phyloP scores from a whole-genome alignment of 2,113 vertebrate genomes.

The Speoplatyrhinus poulsoni region DNA sequence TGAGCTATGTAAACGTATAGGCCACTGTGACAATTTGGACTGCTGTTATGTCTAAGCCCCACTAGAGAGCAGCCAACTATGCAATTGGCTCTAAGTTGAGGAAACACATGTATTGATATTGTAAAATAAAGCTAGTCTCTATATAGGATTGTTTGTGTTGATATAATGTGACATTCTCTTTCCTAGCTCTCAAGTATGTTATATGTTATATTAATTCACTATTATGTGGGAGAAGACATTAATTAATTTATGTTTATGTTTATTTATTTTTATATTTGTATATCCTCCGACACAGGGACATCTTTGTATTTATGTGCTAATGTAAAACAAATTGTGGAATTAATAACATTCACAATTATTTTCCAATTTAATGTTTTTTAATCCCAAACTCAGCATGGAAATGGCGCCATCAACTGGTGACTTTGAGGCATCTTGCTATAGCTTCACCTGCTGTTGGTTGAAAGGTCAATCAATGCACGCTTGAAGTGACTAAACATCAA shows the following conservation, averaged over 20 bases:
- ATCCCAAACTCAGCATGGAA: neutral
- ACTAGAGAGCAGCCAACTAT: slow-evolving; percentile 56
- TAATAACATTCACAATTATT: neutral
- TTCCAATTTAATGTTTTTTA: neutral
- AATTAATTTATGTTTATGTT: neutral
- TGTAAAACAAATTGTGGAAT: too few relatives aligned
- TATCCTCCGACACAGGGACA: neutral
- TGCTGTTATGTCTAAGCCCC: slow-evolving; percentile 56
- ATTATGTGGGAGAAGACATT: too few relatives aligned
- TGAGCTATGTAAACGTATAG: slow-evolving; percentile 51
- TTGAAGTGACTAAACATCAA: too few relatives aligned
- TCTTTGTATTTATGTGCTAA: neutral
- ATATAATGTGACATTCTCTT: slow-evolving; percentile 35
- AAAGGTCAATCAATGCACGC: too few relatives aligned
- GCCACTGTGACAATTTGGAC: slow-evolving; percentile 58
- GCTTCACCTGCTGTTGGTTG: too few relatives aligned
- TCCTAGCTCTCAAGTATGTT: slow-evolving; percentile 4
- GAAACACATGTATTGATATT: slow-evolving; percentile 38
- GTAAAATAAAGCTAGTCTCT: neutral
- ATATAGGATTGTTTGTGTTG: slow-evolving; percentile 16
- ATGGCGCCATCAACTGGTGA: slow-evolving; percentile 54
- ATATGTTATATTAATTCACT: neutral
- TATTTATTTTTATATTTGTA: neutral
- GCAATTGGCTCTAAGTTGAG: slow-evolving; percentile 66
- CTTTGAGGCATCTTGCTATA: neutral